These are phyloP conservation scores for Coenonympha glycerion DNA, from an alignment of 2,888 invertebrate species.

Conservation along the genomic window DNA sequence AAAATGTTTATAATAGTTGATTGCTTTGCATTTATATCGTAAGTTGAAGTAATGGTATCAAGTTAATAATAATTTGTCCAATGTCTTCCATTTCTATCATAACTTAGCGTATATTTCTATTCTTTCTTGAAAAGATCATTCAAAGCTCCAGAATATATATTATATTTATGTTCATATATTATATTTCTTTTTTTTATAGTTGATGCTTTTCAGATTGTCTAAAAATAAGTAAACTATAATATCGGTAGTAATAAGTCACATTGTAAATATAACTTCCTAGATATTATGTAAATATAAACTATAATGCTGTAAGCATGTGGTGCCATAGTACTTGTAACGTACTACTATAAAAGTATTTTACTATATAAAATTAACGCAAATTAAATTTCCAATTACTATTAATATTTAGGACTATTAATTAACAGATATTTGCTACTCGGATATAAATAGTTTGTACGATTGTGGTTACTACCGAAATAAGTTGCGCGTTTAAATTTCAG, in stretches of 20 bases:
- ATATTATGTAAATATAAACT: constrained; percentile 49
- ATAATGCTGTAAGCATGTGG: constrained; percentile 71
- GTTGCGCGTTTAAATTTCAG: constrained; percentile 20
- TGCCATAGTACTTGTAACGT: constrained; percentile 74
- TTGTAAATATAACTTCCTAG: constrained; percentile 15
- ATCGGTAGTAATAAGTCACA: constrained; percentile 10
- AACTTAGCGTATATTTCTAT: constrained; percentile 5
- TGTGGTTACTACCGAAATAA: constrained; percentile 24
- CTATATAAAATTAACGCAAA: constrained; percentile 21
- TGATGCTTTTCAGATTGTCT: constrained; percentile 3
- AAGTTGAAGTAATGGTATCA: constrained; percentile 21
- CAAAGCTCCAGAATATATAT: constrained; percentile 7
- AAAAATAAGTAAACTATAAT: neutral
- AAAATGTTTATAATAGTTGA: constrained; percentile 24
- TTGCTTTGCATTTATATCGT: constrained; percentile 23
- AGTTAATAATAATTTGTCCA: constrained; percentile 29
- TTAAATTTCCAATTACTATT: constrained; percentile 18
- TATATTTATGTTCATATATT: constrained; percentile 5
- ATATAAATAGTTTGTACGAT: constrained; percentile 25
- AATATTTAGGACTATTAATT: constrained; percentile 15
- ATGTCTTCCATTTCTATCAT: constrained; percentile 33
- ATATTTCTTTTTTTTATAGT: constrained; percentile 12
- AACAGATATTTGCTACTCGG: constrained; percentile 21
- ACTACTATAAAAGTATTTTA: constrained; percentile 57
- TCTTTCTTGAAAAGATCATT: constrained; percentile 6